Base-by-base conservation (phyloP, 2,113 vertebrate genomes). In the Lycocorax pyrrhopterus region DNA sequence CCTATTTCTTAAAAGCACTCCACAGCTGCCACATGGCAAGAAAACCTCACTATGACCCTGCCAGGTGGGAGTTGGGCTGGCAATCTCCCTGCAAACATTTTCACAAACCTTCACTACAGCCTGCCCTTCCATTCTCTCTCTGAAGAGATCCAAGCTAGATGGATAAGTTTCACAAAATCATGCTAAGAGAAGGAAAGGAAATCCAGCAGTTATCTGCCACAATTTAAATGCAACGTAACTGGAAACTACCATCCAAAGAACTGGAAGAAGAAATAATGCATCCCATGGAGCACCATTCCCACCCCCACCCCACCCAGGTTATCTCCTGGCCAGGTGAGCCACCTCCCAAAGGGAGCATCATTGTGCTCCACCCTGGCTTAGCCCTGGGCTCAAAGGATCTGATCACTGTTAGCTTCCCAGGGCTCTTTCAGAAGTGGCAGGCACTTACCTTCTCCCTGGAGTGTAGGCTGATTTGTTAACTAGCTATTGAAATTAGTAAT, bases 401-500 rank as follows among this genome's bases (percentile, higher is more conserved):
- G 66, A 80, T 59, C 22, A 4, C 37, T 43, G 23, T 56, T 75
- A 49, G 29, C 69, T 92, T 95, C 90, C 64, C 64, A 86, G 60
- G 84, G 69, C 73, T 74, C 58, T 87, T 84, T 87, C 62, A 87
- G 72, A 95, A 95, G 59, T 43, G 91, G 84, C 46, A 96, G 69
- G 22, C 71, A 60, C 52, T 55, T 73, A 78, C 58, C 52, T 88
- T 94, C 52, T 88, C 60, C 51, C 39, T 94, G 59, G 80, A 96
- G 81, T 53, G 47, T 76, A 94, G 78, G 39, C 51, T 66, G 62
- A 82, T 82, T 93, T 95, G 84, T 93, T 96, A 93, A 94, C 88
- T 96, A 96, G 86, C 92, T 93, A 58, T 95, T 95, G 89, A 96
- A 95, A 93, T 96, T 89, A 96, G 77, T 96, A 95, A 97, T 97